Evolutionary conservation across 2,888 invertebrate genomes (phyloP).

Genomic region (Bembecia ichneumoniformis): DNA sequence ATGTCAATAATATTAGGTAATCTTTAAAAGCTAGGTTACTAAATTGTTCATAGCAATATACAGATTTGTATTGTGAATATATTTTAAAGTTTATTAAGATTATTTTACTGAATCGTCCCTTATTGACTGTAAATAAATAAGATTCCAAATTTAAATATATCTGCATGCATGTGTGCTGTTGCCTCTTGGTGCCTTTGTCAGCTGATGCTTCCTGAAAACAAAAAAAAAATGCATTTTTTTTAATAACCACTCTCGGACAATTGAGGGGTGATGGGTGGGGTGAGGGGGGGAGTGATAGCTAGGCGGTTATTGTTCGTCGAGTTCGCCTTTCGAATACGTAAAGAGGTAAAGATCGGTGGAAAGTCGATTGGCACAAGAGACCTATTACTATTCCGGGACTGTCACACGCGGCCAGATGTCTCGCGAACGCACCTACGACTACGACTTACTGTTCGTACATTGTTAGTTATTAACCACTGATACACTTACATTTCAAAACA

Average conservation of each 20-base stretch:
- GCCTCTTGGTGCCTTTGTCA: too few relatives aligned
- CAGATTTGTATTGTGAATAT: too few relatives aligned
- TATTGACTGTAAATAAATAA: too few relatives aligned
- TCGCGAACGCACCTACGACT: slow-evolving; percentile 21
- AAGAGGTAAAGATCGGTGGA: slow-evolving; percentile 30
- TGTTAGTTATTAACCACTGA: background rate
- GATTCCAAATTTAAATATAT: too few relatives aligned
- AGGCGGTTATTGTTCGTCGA: slow-evolving; percentile 1
- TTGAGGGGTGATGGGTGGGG: background rate
- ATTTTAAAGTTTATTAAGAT: too few relatives aligned
- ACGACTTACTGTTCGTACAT: slow-evolving; percentile 5
- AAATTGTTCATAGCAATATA: too few relatives aligned
- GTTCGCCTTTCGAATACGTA: slow-evolving; percentile 34
- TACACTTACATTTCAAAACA: too few relatives aligned
- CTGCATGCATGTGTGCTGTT: too few relatives aligned
- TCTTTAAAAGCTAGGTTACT: too few relatives aligned
- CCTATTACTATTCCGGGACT: slow-evolving; percentile 41
- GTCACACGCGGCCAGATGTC: slow-evolving; percentile 38
- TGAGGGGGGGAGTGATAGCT: background rate
- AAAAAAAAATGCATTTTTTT: background rate
- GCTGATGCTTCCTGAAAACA: background rate
- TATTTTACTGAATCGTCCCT: too few relatives aligned
- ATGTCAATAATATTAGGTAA: too few relatives aligned
- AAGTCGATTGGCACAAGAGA: slow-evolving; percentile 43
- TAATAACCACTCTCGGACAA: background rate